Percentiles rank a stretch among this genome's conserved stretches.
These are phyloP conservation scores for Cephus runcator DNA, from an alignment of 2,888 invertebrate species.

Conservation along the genomic window DNA sequence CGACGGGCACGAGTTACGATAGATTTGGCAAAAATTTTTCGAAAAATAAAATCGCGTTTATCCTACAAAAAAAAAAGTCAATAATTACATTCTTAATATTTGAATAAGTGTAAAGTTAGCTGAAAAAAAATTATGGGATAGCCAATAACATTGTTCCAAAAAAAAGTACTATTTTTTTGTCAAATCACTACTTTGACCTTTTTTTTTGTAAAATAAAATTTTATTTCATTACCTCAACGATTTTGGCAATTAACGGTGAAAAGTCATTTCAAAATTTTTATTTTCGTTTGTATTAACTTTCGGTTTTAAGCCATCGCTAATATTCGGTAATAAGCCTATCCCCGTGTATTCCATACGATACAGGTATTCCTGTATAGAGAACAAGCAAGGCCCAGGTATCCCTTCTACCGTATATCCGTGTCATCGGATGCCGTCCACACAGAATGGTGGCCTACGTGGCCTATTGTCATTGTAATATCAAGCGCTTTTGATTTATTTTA, in stretches of 20 bases:
- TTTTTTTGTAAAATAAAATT: too few species aligned
- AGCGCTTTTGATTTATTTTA: constrained; percentile 55
- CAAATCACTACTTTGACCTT: too few species aligned
- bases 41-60: background rate
- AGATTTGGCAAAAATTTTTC: too few species aligned
- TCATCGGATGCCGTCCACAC: constrained; percentile 39
- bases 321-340: constrained; percentile 18
- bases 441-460: constrained; percentile 34
- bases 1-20: background rate
- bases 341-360: constrained; percentile 15
- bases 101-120: too few species aligned
- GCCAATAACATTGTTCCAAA: fast-evolving
- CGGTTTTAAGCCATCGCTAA: constrained; percentile 8
- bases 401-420: constrained; percentile 36
- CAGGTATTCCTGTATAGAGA: constrained; percentile 1
- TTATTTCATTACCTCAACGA: too few species aligned
- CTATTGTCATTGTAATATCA: constrained; percentile 57
- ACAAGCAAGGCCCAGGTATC: constrained; percentile 17
- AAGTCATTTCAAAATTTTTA: too few species aligned
- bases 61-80: background rate
- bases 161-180: too few species aligned
- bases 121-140: background rate
- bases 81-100: too few species aligned
- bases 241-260: fast-evolving
- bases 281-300: background rate